Evolutionary conservation across 1,140 invertebrate species (phyloP), one percentile per base, ranked within the genome.

Genomic region (Macrocentrus cingulum): DNA sequence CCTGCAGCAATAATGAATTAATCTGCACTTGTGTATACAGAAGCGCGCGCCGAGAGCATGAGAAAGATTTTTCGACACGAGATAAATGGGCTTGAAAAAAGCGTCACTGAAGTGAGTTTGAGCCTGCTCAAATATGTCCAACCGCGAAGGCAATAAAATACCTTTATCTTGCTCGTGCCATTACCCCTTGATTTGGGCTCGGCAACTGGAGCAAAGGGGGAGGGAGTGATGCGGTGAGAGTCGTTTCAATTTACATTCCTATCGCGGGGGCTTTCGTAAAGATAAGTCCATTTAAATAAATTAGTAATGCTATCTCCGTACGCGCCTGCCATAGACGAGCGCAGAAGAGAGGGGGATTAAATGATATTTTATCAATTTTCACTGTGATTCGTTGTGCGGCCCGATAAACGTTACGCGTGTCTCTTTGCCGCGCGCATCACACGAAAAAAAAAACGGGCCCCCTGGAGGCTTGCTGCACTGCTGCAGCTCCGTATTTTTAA

Each of bases 201-300:
- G 25, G 34, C 20, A 36, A 41, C 18, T 36, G 45, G 45, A 19
- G 16, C 20, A 45, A 19, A 36, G 29, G 29, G 29, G 34, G 39
- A 20, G 36, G 25, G 48, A 36, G 56, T 51, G 56, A 44, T 51
- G 39, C 53, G 41, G 39, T 55, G 44, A 44, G 67, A 70, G 67
- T 67, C 52, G 66, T 69, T 72, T 62, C 74, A 80, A 80, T 80
- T 80, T 80, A 76, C 76, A 80, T 79, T 75, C 64, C 73, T 80
- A 79, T 80, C 76, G 49, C 56, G 71, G 73, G 56, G 65, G 65
- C 72, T 56, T 78, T 80, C 67, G 71, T 61, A 74, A 76, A 79
- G 78, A 80, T 80, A 79, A 79, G 70, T 76, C 70, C 74, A 79
- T 79, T 79, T 79, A 79, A 80, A 80, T 79, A 79, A 79, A 80